phyloP scores from a whole-genome alignment of 2,888 invertebrate genomes.

The Quadroppia sp. region DNA sequence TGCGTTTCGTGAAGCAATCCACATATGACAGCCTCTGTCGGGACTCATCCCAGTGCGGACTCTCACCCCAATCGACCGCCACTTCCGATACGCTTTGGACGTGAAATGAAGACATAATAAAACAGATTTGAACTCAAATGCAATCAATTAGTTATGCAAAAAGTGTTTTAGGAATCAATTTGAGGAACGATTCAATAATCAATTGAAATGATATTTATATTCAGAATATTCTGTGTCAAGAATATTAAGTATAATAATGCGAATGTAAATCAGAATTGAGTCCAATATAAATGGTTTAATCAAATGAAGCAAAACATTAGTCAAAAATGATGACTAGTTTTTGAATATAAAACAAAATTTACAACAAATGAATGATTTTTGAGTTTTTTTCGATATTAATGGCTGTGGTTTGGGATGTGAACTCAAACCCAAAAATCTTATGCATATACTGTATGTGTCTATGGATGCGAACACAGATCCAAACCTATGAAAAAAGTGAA shows the following conservation, averaged over 20 bases:
- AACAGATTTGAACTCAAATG: neutral
- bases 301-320: too few relatives aligned
- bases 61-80: constrained; percentile 23
- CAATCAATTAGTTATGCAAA: neutral
- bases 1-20: constrained; percentile 13
- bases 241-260: too few relatives aligned
- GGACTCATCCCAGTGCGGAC: constrained; percentile 19
- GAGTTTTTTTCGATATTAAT: too few relatives aligned
- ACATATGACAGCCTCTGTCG: constrained; percentile 9
- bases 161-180: too few relatives aligned
- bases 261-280: too few relatives aligned
- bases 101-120: constrained; percentile 9
- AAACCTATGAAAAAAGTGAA: neutral
- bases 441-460: neutral
- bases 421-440: neutral
- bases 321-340: too few relatives aligned
- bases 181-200: too few relatives aligned
- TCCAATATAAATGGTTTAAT: too few relatives aligned
- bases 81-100: neutral
- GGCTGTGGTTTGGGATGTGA: neutral
- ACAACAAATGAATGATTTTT: too few relatives aligned
- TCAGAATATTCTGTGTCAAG: too few relatives aligned
- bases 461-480: neutral
- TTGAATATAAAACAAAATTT: too few relatives aligned
- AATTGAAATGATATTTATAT: too few relatives aligned